Evolutionary conservation across 2,888 invertebrate genomes (phyloP).

Genomic region (Chymomyza fuscimana): DNA sequence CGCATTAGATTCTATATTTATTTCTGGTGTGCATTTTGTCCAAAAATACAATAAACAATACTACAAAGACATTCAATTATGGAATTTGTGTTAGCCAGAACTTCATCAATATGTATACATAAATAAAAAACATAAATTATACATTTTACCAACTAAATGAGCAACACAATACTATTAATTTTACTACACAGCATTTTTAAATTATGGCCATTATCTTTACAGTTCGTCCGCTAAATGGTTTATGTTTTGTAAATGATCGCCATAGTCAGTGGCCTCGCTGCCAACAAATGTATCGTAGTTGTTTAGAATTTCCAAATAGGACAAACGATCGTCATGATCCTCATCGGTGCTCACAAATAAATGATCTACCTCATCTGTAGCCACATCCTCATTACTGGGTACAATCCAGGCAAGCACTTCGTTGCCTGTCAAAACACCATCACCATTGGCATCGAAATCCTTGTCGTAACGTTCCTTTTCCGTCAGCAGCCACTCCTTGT

Average conservation of each 20-base stretch:
- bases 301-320: constrained; percentile 89
- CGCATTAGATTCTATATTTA: neutral
- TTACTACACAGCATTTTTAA: constrained; percentile 40
- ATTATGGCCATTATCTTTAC: constrained; percentile 76
- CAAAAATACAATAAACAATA: constrained; percentile 12
- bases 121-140: constrained; percentile 38
- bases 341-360: constrained; percentile 92
- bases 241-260: constrained; percentile 90
- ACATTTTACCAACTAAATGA: constrained; percentile 54
- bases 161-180: constrained; percentile 43
- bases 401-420: constrained; percentile 95
- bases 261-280: constrained; percentile 94
- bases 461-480: constrained; percentile 92
- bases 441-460: constrained; percentile 90
- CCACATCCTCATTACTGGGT: constrained; percentile 93
- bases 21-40: neutral
- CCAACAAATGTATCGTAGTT: constrained; percentile 95
- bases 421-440: constrained; percentile 87
- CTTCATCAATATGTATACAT: constrained; percentile 21
- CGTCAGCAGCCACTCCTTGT: constrained; percentile 86
- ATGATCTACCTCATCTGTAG: constrained; percentile 94
- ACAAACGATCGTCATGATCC: constrained; percentile 89
- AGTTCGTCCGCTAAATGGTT: constrained; percentile 92
- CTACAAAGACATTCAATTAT: constrained; percentile 18
- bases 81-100: neutral